Conservation (phyloP, 2,113 vertebrate genomes). For the Trematomus loennbergii region DNA sequence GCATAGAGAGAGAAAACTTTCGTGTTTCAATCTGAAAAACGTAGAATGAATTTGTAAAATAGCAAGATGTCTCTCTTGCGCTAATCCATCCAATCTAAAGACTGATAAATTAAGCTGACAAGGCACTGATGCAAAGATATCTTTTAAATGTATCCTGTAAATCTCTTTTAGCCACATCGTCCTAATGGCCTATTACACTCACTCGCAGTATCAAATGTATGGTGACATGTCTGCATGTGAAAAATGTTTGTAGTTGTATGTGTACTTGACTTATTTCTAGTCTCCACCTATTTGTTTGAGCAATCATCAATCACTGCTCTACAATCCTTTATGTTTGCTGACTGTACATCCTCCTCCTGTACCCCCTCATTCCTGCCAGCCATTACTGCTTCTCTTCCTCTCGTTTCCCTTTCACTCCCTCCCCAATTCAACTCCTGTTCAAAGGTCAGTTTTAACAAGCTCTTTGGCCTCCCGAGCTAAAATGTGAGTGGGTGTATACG, state of each 20-base stretch:
- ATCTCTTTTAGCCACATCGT: background rate
- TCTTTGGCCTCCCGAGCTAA: slow-evolving; percentile 31
- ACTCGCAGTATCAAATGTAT: background rate
- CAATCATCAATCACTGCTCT: slow-evolving; percentile 3
- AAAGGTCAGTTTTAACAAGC: slow-evolving; percentile 79
- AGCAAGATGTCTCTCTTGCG: background rate
- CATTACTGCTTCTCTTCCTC: slow-evolving; percentile 3
- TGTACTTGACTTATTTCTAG: background rate
- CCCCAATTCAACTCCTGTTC: slow-evolving; percentile 35
- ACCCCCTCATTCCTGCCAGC: background rate
- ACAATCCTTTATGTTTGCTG: background rate
- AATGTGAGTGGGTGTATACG: slow-evolving; percentile 27
- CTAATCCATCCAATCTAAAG: background rate
- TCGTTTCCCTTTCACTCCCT: slow-evolving; percentile 7
- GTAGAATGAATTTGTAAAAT: background rate
- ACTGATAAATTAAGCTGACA: background rate
- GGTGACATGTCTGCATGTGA: background rate
- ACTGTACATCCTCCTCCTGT: background rate
- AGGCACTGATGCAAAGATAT: background rate
- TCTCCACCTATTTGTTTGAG: background rate
- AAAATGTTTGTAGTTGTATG: background rate
- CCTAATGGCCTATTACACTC: background rate
- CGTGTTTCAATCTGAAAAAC: background rate
- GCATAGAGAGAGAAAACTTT: background rate
- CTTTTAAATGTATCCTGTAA: background rate